Evolutionary conservation across 2,888 invertebrate species (phyloP), one percentile per base, ranked within the genome.

Genomic region (Psylliodes chrysocephalus): DNA sequence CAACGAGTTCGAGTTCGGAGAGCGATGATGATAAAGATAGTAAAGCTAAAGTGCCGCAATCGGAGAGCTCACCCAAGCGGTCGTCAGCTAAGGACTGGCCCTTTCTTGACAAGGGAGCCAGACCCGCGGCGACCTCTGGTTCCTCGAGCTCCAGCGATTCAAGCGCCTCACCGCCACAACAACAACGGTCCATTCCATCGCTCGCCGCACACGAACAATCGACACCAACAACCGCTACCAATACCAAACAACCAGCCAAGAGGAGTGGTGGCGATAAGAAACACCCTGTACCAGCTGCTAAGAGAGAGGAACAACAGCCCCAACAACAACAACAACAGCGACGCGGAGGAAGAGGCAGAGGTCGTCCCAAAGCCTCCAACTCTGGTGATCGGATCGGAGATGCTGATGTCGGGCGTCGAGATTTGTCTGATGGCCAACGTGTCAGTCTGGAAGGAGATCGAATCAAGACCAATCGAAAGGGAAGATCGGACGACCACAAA

Each of bases 31-130:
- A 84, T n/a, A n/a, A n/a, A n/a, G n/a, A n/a, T n/a, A n/a, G n/a
- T n/a, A n/a, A n/a, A n/a, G n/a, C n/a, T n/a, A n/a, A 57, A 38
- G 74, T 73, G 70, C 73, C 79, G 77, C 80, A 75, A 77, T 80
- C 81, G 78, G 81, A 82, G 60, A 69, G 75, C 59, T 73, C 73
- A 56, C 64, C 71, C 75, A 82, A 81, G 80, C 81, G 81, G 74
- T 77, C 77, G 72, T 78, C 73, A 71, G 85, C 78, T 79, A 86
- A 88, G 84, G 89, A 89, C 86, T 88, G 89, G 89, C 89, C 90
- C 89, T 90, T 90, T 90, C 90, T 90, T 86, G 89, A 89, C 89
- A 90, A 89, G 89, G 90, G 86, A 85, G 86, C 88, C 86, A 88
- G 87, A 85, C 87, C 89, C 77, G 83, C 86, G 84, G 87, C 88